phyloP scores from a whole-genome alignment of 2,797 vertebrate genomes.

The Meda fulgida region DNA sequence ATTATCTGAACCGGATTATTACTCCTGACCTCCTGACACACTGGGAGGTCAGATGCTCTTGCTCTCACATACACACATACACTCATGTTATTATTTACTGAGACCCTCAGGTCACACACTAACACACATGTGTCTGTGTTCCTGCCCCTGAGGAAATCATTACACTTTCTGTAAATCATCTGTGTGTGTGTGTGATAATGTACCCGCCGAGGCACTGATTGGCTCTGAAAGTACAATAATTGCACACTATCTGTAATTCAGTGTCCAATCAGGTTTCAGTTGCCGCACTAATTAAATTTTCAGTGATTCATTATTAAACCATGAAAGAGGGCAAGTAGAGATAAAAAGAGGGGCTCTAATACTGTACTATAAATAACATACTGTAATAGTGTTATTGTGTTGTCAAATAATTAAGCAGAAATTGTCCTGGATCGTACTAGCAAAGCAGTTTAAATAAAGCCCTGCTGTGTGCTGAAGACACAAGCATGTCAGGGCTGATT shows the following conservation, averaged over 20 bases:
- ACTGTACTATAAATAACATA: slow-evolving; percentile 8
- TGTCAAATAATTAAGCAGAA: not conserved
- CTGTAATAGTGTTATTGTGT: slow-evolving; percentile 16
- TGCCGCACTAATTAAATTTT: slow-evolving; percentile 57
- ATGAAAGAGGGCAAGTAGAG: slow-evolving; percentile 24
- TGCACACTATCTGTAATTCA: slow-evolving; percentile 33
- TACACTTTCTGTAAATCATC: slow-evolving; percentile 28
- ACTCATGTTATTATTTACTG: slow-evolving; percentile 24
- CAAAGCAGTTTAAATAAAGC: not conserved
- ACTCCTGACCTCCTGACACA: slow-evolving; percentile 62
- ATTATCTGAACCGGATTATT: slow-evolving; percentile 51
- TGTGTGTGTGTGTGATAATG: slow-evolving; percentile 44
- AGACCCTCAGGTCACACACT: slow-evolving; percentile 5
- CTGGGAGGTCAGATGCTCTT: slow-evolving; percentile 7
- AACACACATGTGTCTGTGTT: slow-evolving; percentile 24
- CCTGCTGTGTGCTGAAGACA: not conserved
- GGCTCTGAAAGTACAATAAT: slow-evolving; percentile 44
- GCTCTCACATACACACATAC: slow-evolving; percentile 6
- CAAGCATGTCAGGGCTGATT: not conserved
- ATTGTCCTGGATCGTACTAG: not conserved
- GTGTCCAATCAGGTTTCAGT: slow-evolving; percentile 40
- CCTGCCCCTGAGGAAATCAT: slow-evolving; percentile 44
- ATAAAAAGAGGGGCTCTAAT: slow-evolving; percentile 17
- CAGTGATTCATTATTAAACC: slow-evolving; percentile 51
- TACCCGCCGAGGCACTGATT: slow-evolving; percentile 13